Evolutionary conservation across 2,797 vertebrate species (phyloP).

Genomic region (Streptopelia turtur): DNA sequence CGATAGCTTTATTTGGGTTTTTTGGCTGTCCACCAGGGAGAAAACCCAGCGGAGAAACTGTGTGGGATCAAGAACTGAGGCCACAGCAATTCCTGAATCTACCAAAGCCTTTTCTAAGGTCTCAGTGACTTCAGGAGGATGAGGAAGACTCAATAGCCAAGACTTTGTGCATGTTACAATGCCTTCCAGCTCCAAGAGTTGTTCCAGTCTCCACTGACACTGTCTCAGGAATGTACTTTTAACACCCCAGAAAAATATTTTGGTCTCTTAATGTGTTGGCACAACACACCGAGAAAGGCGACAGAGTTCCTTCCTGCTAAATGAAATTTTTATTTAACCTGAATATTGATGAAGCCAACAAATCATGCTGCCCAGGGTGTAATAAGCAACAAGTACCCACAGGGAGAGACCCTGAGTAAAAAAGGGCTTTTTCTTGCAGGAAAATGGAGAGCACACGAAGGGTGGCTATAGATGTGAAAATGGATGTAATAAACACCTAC

Average conservation of each 20-base stretch:
- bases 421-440: not conserved
- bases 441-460: not conserved
- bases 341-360: slow-evolving; percentile 17
- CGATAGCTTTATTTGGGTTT: not conserved
- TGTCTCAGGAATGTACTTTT: not conserved
- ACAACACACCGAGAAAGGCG: not conserved
- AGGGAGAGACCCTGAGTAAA: not conserved
- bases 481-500: slow-evolving; percentile 59
- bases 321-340: slow-evolving; percentile 8
- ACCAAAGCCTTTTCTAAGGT: not conserved
- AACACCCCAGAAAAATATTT: not conserved
- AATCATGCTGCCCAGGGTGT: not conserved
- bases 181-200: not conserved
- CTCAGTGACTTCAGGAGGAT: not conserved
- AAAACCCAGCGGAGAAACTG: fast-evolving
- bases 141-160: not conserved
- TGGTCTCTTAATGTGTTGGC: not conserved
- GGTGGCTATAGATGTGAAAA: not conserved
- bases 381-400: not conserved
- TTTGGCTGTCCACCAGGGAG: not conserved
- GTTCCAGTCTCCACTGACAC: not conserved
- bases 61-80: not conserved
- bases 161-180: not conserved
- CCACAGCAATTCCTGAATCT: not conserved
- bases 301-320: not conserved